Conservation (phyloP, 2,888 invertebrate species). For the Digitonthophagus gazella region DNA sequence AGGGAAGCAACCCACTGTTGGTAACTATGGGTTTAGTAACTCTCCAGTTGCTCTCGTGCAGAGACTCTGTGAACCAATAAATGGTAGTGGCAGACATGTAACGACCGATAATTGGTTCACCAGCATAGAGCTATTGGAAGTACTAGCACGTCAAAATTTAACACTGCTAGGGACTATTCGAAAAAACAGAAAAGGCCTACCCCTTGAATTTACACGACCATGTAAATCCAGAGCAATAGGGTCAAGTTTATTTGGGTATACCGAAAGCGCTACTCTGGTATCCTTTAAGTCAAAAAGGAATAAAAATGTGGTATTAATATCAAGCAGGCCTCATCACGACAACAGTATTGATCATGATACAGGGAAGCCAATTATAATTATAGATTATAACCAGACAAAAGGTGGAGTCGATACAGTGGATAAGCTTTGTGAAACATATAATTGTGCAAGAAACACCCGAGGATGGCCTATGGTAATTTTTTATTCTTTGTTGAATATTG, state of each 20-base stretch:
- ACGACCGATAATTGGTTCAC: conserved; percentile 26
- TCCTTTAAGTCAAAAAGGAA: conserved; percentile 18
- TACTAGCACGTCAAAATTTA: no score
- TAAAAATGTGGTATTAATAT: conserved; percentile 17
- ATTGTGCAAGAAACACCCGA: conserved; percentile 22
- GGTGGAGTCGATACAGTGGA: conserved; percentile 20
- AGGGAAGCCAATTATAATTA: conserved; percentile 19
- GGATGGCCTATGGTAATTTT: conserved; percentile 25
- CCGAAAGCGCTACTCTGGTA: no score
- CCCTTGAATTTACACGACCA: no score
- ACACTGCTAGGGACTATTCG: no score
- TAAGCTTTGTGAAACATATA: conserved; percentile 18
- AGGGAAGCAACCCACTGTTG: conserved; percentile 18
- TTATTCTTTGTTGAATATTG: conserved; percentile 13
- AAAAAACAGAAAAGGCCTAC: conserved; percentile 22
- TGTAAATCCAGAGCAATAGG: no score
- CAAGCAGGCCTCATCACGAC: conserved; percentile 16
- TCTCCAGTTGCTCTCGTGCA: no score
- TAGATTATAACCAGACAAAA: conserved; percentile 19
- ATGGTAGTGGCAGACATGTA: conserved; percentile 20
- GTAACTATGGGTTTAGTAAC: conserved; percentile 8
- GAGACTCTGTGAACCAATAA: no score
- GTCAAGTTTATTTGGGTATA: no score
- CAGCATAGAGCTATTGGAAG: no score
- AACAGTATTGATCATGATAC: conserved; percentile 21